Conservation (phyloP, 1,140 invertebrate genomes). For the Bombus affinis region DNA sequence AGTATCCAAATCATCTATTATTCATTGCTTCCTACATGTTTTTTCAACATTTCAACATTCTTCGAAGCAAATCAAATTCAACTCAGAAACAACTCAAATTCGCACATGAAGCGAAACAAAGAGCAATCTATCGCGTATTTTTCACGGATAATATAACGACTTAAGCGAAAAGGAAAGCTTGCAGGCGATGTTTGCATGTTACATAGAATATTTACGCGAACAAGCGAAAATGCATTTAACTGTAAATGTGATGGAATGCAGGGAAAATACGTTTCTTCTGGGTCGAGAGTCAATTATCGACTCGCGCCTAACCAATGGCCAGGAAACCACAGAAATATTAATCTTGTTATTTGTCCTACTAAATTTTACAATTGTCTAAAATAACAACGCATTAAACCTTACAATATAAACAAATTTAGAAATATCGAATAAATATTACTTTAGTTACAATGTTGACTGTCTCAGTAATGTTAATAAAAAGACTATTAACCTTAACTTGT, state of each 20-base stretch:
- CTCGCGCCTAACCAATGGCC: not conserved
- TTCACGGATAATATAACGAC: not conserved
- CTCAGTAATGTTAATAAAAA: not conserved
- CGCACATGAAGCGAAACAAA: not conserved
- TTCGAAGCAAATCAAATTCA: not conserved
- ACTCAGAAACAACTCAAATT: not conserved
- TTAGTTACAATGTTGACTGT: too few species aligned
- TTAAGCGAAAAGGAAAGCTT: constrained; percentile 14
- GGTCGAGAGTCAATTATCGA: constrained; percentile 12
- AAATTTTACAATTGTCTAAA: not conserved
- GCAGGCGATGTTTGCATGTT: not conserved
- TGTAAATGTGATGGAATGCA: constrained; percentile 7
- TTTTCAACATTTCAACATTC: not conserved
- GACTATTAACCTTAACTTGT: too few species aligned
- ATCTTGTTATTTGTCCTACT: not conserved
- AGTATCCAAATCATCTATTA: not conserved
- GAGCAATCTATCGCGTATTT: not conserved
- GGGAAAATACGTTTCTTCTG: constrained; percentile 18
- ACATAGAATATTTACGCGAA: not conserved
- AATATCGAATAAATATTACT: not conserved
- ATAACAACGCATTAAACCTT: not conserved
- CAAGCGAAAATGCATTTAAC: not conserved
- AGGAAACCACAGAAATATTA: constrained; percentile 14
- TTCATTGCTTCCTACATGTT: not conserved
- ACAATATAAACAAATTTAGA: not conserved